Evolutionary conservation across 53 echinoderm and acorn worm species (phyloP).

Genomic region (Apostichopus leukothele): DNA sequence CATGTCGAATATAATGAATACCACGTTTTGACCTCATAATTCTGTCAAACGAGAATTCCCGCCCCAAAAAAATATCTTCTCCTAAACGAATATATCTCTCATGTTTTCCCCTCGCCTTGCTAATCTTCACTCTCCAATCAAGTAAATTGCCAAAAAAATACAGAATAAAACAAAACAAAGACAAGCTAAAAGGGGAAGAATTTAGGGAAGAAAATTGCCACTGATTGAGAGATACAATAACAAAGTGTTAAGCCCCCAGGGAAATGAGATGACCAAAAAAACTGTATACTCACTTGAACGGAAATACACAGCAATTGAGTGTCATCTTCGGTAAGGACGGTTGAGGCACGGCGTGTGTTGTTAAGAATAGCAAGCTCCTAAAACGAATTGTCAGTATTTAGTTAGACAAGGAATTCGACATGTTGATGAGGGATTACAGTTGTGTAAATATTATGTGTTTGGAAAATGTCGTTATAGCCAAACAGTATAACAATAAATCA

Average conservation of each 20-base stretch:
- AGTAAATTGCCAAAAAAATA: background rate
- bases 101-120: background rate
- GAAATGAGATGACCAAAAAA: too few species aligned
- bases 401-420: too few species aligned
- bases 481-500: too few species aligned
- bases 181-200: background rate
- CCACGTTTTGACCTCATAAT: too few species aligned
- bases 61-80: too few species aligned
- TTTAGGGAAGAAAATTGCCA: background rate
- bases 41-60: too few species aligned
- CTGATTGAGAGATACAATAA: background rate
- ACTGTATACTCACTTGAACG: conserved; percentile 56
- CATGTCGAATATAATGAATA: too few species aligned
- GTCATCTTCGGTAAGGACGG: conserved; percentile 73
- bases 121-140: background rate
- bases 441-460: background rate
- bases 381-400: background rate
- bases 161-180: background rate
- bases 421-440: too few species aligned
- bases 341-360: conserved; percentile 73
- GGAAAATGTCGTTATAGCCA: too few species aligned
- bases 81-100: too few species aligned
- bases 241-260: background rate
- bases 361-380: conserved; percentile 85
- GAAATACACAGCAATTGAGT: conserved; percentile 76